phyloP scores from a whole-genome alignment of 1,140 invertebrate genomes.

The Heliconius hewitsoni region DNA sequence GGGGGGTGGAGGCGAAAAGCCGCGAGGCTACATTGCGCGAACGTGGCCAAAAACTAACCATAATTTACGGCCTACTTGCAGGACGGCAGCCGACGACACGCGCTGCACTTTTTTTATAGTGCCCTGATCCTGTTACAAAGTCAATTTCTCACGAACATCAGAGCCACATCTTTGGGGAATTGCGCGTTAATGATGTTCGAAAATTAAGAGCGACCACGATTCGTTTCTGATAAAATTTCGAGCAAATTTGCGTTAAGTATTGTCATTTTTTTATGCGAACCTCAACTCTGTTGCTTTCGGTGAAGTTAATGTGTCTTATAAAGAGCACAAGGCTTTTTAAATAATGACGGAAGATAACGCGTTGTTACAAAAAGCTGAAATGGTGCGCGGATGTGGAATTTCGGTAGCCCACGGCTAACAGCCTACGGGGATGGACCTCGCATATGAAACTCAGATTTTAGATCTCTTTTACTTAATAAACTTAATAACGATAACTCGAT shows the following conservation, averaged over 20 bases:
- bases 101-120: constrained; percentile 62
- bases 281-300: constrained; percentile 36
- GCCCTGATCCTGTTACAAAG: constrained; percentile 72
- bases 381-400: constrained; percentile 54
- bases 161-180: constrained; percentile 67
- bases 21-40: constrained; percentile 73
- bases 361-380: constrained; percentile 41
- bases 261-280: constrained; percentile 30
- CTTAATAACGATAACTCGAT: constrained; percentile 2
- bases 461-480: constrained; percentile 2
- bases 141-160: constrained; percentile 74
- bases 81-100: constrained; percentile 70
- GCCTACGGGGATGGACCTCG: constrained; percentile 47
- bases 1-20: constrained; percentile 56
- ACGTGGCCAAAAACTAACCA: constrained; percentile 81
- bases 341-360: constrained; percentile 55
- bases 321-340: constrained; percentile 39
- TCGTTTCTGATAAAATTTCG: constrained; percentile 42
- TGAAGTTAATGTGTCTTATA: constrained; percentile 25
- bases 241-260: constrained; percentile 36
- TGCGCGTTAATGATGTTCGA: constrained; percentile 65
- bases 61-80: constrained; percentile 80
- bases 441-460: neutral
- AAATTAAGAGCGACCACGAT: constrained; percentile 48
- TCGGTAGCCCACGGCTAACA: constrained; percentile 60